phyloP scores from a whole-genome alignment of 2,797 vertebrate species.

The Pangasius krempfi region DNA sequence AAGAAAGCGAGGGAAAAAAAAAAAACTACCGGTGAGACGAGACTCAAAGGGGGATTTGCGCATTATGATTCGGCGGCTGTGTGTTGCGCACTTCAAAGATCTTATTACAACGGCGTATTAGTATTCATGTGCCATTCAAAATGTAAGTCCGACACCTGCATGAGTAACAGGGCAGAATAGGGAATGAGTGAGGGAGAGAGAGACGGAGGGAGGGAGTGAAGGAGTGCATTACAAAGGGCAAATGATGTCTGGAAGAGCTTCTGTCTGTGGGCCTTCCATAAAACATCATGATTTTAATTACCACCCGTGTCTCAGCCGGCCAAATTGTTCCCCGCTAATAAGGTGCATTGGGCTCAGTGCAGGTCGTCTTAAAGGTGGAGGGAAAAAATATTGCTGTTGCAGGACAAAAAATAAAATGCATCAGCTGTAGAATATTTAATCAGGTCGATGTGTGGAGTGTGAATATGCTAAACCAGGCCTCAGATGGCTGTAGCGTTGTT shows the following conservation, averaged over 20 bases:
- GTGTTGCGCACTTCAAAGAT: constrained; percentile 81
- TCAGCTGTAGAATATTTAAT: neutral
- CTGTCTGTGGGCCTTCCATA: constrained; percentile 46
- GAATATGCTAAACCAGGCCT: neutral
- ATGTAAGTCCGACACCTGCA: constrained; percentile 74
- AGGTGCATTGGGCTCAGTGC: neutral
- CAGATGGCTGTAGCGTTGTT: neutral
- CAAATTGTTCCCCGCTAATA: constrained; percentile 31
- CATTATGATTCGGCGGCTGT: constrained; percentile 76
- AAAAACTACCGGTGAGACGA: constrained; percentile 64
- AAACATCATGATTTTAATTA: constrained; percentile 69
- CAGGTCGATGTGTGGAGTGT: neutral
- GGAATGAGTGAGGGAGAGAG: constrained; percentile 59
- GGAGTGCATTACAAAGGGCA: constrained; percentile 69
- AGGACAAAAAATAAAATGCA: neutral
- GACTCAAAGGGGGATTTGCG: constrained; percentile 78
- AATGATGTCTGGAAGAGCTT: constrained; percentile 50
- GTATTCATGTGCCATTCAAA: constrained; percentile 81
- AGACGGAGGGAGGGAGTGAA: constrained; percentile 43
- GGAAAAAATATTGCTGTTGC: neutral
- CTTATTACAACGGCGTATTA: constrained; percentile 78
- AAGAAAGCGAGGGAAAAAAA: constrained; percentile 29
- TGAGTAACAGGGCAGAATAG: constrained; percentile 78
- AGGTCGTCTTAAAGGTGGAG: constrained; percentile 14
- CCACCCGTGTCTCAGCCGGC: constrained; percentile 35